Evolutionary conservation across 2,113 vertebrate genomes (phyloP).

Genomic region (Microcebus griseorufus): DNA sequence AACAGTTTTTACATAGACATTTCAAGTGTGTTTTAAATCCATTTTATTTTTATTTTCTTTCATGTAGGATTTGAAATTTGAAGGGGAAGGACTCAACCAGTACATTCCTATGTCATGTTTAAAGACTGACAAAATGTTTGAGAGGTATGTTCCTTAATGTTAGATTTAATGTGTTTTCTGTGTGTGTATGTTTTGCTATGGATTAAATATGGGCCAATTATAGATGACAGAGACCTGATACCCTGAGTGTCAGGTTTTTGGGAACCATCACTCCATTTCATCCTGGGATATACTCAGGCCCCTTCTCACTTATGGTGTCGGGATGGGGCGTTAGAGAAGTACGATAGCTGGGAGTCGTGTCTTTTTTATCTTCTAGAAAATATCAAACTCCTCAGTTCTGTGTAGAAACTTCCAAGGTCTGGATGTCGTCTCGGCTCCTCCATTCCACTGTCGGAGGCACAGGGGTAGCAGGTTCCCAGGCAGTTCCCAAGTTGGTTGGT

Average conservation of each 20-base stretch:
- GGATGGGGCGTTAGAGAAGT: not conserved
- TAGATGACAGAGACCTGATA: not conserved
- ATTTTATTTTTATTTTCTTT: constrained; percentile 50
- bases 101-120: constrained; percentile 77
- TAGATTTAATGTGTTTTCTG: not conserved
- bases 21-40: not conserved
- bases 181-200: not conserved
- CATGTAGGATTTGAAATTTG: constrained; percentile 81
- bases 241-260: not conserved
- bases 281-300: not conserved
- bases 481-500: not conserved
- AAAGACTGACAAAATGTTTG: constrained; percentile 80
- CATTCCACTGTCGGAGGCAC: not conserved
- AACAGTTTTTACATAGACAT: not conserved
- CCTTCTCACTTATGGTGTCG: not conserved
- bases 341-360: not conserved
- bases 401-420: not conserved
- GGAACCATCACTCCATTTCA: not conserved
- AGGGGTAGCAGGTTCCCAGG: rapidly evolving
- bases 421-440: not conserved
- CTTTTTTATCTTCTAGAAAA: not conserved
- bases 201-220: not conserved
- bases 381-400: not conserved
- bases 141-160: constrained; percentile 84
- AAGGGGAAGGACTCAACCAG: constrained; percentile 71